Conservation (phyloP, 2,888 invertebrate species). For the Orchestes rusci region DNA sequence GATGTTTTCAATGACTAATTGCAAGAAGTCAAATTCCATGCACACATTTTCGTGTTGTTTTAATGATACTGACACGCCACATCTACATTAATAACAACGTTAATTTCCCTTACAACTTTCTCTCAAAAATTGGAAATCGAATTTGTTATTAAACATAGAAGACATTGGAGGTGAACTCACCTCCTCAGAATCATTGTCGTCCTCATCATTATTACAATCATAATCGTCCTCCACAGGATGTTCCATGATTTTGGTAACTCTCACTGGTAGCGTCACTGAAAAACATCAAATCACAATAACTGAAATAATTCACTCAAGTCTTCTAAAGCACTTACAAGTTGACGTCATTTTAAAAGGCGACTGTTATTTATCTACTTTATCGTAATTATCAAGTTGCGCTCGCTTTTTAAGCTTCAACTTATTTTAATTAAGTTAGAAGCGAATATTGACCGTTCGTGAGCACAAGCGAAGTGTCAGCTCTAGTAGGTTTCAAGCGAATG, state of each 20-base stretch:
- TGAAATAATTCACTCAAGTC: slow-evolving; percentile 2
- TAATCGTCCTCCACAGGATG: slow-evolving; percentile 25
- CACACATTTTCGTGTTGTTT: no score
- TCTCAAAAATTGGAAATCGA: no score
- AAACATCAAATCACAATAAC: slow-evolving; percentile 13
- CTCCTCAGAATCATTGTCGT: slow-evolving; percentile 31
- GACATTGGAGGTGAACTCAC: no score
- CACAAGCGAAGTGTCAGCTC: no score
- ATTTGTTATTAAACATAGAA: no score
- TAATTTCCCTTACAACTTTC: no score
- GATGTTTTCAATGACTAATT: no score
- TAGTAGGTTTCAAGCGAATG: no score
- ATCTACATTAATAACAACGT: no score
- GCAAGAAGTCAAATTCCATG: no score
- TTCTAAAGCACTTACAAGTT: slow-evolving; percentile 22
- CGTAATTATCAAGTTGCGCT: slow-evolving; percentile 9
- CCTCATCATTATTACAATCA: slow-evolving; percentile 21
- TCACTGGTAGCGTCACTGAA: slow-evolving; percentile 27
- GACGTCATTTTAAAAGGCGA: slow-evolving; percentile 19
- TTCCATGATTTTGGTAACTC: slow-evolving; percentile 28
- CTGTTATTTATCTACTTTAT: slow-evolving; percentile 9
- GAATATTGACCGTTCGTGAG: no score
- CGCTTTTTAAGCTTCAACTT: slow-evolving; percentile 3
- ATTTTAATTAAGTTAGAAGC: slow-evolving; percentile 11
- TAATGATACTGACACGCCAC: no score